Base-by-base conservation (phyloP, 2,888 invertebrate genomes). In the Sipha maydis region DNA sequence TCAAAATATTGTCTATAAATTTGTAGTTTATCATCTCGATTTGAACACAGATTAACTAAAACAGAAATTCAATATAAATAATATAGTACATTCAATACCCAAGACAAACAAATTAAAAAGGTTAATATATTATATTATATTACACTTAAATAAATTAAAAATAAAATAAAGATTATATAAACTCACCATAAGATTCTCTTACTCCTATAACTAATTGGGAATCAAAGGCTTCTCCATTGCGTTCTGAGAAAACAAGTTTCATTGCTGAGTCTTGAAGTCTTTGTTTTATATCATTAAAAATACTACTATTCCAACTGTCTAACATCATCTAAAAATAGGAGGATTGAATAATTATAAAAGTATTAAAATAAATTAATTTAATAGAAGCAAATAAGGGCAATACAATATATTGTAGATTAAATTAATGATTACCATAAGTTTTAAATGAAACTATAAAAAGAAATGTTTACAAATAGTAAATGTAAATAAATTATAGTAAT, bases 1-100 rank as follows among this genome's bases (percentile, higher is more conserved):
- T 99, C 99, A 93, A 99, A 99, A 92, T 99, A 96, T 90, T 98
- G 97, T 91, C 97, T 94, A 92, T 99, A 99, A 91, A 99, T 99
- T 93, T 97, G 96, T 89, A 99, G 93, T 92, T 97, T 97, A 92
- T 99, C 98, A 90, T 96, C 95, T 5, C 96, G 93, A 92, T 98
- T 98, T 75, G 98, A 98, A 92, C 98, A 98, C 89, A 99, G 93
- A 93, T 99, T 98, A 21, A 99, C 99, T 96, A 93, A 38, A 93
- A 93, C 67, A 91, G 83, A 91, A 38, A 67, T 25, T 17, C 25
- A 25, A 69, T 21, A 25, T 38, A 34, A 14, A 38, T 67, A 80
- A 9, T 48, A 67, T 3, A 83, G 38, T 67, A 83, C 21, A 69
- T 69, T 28, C 1, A 69, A 9, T n/a, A 67, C 9, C 8, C n/a